phyloP scores from a whole-genome alignment of 2,113 vertebrate species.

The Epinephelus cyanopodus region DNA sequence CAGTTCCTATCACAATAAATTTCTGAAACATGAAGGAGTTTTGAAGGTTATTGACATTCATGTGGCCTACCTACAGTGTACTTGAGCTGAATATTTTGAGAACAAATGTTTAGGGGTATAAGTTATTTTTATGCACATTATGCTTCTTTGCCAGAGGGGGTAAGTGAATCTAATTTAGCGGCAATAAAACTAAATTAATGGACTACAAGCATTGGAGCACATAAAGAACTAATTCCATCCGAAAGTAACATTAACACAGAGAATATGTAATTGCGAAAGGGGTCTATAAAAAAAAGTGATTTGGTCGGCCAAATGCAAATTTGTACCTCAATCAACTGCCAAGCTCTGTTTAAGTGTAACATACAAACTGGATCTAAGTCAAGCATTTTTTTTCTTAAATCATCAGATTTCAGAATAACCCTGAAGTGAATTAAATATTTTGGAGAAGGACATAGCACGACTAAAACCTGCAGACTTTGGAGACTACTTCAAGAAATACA shows the following conservation, averaged over 20 bases:
- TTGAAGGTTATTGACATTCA: conserved; percentile 75
- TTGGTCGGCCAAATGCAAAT: conserved; percentile 83
- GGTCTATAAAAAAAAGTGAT: conserved; percentile 86
- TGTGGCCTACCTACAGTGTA: conserved; percentile 51
- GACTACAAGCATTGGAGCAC: conserved; percentile 83
- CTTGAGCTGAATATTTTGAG: conserved; percentile 74
- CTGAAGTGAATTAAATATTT: conserved; percentile 45
- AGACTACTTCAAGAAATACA: neutral
- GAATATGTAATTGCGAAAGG: conserved; percentile 82
- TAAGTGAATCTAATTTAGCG: conserved; percentile 86
- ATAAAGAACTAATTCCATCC: conserved; percentile 84
- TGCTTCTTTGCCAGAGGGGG: conserved; percentile 79
- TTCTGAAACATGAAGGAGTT: conserved; percentile 39
- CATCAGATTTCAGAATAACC: conserved; percentile 48
- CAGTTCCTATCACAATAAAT: conserved; percentile 46
- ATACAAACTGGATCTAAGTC: conserved; percentile 58
- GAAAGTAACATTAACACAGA: conserved; percentile 85
- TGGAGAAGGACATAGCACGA: conserved; percentile 46
- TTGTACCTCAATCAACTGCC: conserved; percentile 70
- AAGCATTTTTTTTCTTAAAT: conserved; percentile 37
- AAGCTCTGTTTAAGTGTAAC: conserved; percentile 72
- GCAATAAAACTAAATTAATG: conserved; percentile 89
- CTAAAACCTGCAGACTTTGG: neutral
- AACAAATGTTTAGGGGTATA: conserved; percentile 83
- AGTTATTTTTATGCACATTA: conserved; percentile 86